Evolutionary conservation across 2,797 vertebrate species (phyloP).

Genomic region (Delichon dasypus): DNA sequence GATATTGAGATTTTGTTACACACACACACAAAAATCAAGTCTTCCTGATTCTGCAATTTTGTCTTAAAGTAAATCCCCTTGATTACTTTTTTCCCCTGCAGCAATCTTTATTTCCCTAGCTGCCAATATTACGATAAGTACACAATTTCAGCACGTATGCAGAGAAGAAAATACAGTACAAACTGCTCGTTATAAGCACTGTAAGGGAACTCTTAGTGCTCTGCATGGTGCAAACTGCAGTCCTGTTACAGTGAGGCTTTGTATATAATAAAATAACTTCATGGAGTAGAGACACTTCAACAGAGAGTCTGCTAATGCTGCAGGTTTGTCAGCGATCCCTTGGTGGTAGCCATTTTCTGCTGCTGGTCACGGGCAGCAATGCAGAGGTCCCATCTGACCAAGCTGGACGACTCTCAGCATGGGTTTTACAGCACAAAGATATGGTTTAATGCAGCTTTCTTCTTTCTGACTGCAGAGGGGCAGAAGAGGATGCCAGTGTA

Average conservation of each 20-base stretch:
- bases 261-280: neutral
- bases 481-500: neutral
- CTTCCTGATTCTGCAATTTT: neutral
- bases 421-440: neutral
- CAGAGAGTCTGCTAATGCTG: neutral
- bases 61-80: neutral
- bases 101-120: constrained; percentile 27
- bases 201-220: neutral
- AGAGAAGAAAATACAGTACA: neutral
- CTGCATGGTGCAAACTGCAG: neutral
- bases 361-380: accelerated
- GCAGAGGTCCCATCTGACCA: neutral
- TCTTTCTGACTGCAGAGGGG: neutral
- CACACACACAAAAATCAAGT: neutral
- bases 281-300: neutral
- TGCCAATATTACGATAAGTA: neutral
- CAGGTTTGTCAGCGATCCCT: neutral
- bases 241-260: neutral
- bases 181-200: neutral
- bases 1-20: neutral
- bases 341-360: neutral
- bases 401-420: neutral
- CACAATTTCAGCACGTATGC: neutral
- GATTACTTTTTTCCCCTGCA: neutral
- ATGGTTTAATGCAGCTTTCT: neutral